Evolutionary conservation across 1,140 invertebrate genomes (phyloP), one percentile per base, ranked within the genome.

Genomic region (Harpegnathos saltator): DNA sequence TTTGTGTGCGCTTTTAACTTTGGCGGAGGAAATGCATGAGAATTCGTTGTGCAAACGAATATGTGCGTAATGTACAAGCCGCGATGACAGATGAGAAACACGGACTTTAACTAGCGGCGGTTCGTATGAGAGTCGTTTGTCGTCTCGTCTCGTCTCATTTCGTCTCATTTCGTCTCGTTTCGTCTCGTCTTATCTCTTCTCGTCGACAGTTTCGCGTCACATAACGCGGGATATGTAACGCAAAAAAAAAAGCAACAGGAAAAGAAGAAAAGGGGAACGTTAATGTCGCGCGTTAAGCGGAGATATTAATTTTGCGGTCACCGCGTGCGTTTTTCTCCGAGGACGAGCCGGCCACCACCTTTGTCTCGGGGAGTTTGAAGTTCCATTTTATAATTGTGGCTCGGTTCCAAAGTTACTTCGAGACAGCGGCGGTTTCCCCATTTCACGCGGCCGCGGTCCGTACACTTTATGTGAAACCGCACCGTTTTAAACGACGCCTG

Each of bases 371-470:
- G 75, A 90, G 85, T 91, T 90, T 88, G 84, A 86, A 84, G 82
- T 86, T 81, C 78, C 84, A 87, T 90, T 91, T 91, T 91, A 91
- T 90, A 91, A 92, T 91, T 91, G 86, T 89, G 83, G 78, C 82
- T 59, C 66, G 78, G 78, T 86, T 89, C 85, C 89, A 89, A 91
- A 90, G 86, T 88, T 85, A 89, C 81, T 87, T 83, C 68, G 44
- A 58, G 48, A 56, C 44, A 58, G n/a, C 24, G 50, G 12, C 24
- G 50, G 17, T 44, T 63, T 74, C 14, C 52, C 9, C 56, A 15
- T 63, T 52, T 58, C 56, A 44, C 17, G n/a, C 63, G 52, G 15
- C 48, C 5, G 77, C 73, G 29, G 59, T 83, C 3, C 15, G 19
- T 29, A 11, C 59, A 15, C 50, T 74, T 63, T 66, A 82, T 22